Evolutionary conservation across 2,113 vertebrate species (phyloP).

Genomic region (Chlamydotis undulata): DNA sequence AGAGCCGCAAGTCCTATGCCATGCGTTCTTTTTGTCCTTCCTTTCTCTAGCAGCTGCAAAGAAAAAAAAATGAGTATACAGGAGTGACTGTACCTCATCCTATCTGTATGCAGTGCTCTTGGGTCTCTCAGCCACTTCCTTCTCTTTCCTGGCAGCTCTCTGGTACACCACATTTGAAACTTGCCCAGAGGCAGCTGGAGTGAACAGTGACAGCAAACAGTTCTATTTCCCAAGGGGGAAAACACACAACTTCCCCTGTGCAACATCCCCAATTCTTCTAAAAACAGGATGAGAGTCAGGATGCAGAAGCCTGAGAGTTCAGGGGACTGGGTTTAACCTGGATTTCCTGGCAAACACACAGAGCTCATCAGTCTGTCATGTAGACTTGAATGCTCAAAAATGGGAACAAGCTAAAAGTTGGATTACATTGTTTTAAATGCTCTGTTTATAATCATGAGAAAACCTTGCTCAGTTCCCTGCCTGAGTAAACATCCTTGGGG

Average conservation of each 20-base stretch:
- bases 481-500: constrained; percentile 43
- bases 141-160: neutral
- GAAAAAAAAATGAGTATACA: neutral
- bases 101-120: neutral
- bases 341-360: constrained; percentile 70
- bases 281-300: constrained; percentile 80
- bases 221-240: constrained; percentile 4
- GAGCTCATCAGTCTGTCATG: constrained; percentile 52
- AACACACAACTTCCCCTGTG: constrained; percentile 25
- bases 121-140: neutral
- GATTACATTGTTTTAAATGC: constrained; percentile 42
- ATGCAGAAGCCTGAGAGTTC: constrained; percentile 59
- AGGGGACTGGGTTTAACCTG: constrained; percentile 67
- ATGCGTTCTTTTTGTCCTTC: neutral
- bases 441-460: constrained; percentile 62
- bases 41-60: neutral
- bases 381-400: neutral
- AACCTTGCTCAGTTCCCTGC: neutral
- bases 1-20: neutral
- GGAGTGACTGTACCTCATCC: neutral
- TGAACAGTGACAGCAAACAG: constrained; percentile 2
- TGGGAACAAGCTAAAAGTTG: neutral
- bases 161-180: neutral
- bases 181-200: neutral
- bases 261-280: constrained; percentile 29